These are phyloP conservation scores for Falco columbarius DNA, from an alignment of 2,797 vertebrate species.

Conservation along the genomic window DNA sequence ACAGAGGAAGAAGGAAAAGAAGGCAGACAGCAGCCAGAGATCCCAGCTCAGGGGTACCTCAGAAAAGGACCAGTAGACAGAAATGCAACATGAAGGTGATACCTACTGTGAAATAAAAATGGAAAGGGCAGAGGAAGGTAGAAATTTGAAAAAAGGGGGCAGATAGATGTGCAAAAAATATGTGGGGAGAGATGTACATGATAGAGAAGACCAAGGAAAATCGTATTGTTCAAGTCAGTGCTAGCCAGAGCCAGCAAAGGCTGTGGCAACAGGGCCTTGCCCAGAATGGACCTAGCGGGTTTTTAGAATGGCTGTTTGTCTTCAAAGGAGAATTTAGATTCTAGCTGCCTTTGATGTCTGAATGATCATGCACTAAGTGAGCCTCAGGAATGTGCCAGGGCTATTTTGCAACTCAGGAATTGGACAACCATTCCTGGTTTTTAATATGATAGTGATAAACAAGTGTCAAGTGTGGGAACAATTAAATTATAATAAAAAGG, in stretches of 20 bases:
- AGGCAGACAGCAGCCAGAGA: not conserved
- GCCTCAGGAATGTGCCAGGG: not conserved
- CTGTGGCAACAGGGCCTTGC: not conserved
- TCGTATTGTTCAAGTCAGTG: not conserved
- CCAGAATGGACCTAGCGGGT: not conserved
- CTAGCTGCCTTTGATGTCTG: not conserved
- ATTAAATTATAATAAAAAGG: constrained; percentile 34
- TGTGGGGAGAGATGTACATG: not conserved
- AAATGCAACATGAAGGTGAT: not conserved
- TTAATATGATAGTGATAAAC: constrained; percentile 6
- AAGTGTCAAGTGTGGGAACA: constrained; percentile 2
- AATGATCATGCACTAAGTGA: not conserved
- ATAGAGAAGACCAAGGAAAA: not conserved
- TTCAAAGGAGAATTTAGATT: constrained; percentile 1
- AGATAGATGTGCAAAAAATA: not conserved
- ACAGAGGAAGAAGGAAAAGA: not conserved
- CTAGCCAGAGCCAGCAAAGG: not conserved
- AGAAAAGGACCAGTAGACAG: not conserved
- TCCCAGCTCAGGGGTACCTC: not conserved
- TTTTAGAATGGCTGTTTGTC: not conserved
- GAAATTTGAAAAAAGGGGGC: not conserved
- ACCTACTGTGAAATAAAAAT: not conserved
- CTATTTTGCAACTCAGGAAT: not conserved
- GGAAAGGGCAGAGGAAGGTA: not conserved
- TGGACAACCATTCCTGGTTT: not conserved